These are phyloP conservation scores for Nycticryphes semicollaris DNA, from an alignment of 2,113 vertebrate genomes.

Conservation along the genomic window DNA sequence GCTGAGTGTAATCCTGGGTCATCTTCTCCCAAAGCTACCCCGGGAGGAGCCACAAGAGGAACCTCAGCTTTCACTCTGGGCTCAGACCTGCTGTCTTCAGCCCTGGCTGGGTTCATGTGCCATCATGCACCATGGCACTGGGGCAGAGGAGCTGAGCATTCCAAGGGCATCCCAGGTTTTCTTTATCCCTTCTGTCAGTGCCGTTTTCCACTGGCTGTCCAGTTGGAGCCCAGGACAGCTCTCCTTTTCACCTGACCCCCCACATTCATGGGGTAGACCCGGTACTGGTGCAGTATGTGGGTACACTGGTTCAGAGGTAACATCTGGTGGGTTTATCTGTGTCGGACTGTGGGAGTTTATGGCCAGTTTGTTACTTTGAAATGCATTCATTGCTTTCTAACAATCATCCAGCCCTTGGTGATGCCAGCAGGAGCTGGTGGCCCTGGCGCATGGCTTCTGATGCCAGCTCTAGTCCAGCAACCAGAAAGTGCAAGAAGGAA, in stretches of 20 bases:
- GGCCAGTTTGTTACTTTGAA: background rate
- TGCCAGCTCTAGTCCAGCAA: background rate
- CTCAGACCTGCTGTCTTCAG: background rate
- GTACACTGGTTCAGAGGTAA: background rate
- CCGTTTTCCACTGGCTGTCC: background rate
- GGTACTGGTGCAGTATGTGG: background rate
- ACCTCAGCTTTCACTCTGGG: background rate
- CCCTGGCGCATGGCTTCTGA: fast-evolving
- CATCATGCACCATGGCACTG: background rate
- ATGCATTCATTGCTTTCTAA: background rate
- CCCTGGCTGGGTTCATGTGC: background rate
- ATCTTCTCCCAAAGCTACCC: background rate
- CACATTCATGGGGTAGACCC: fast-evolving
- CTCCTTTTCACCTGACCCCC: background rate
- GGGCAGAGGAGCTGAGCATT: background rate
- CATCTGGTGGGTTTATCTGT: background rate
- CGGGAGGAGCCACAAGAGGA: background rate
- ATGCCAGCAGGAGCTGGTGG: background rate
- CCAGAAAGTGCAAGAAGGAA: background rate
- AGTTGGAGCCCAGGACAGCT: background rate
- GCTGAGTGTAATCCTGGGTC: background rate
- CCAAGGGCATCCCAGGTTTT: background rate
- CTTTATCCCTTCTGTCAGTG: background rate
- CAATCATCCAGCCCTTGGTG: fast-evolving
- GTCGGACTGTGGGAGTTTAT: fast-evolving